phyloP scores from a whole-genome alignment of 1,140 invertebrate species.

The Metaphire vulgaris region DNA sequence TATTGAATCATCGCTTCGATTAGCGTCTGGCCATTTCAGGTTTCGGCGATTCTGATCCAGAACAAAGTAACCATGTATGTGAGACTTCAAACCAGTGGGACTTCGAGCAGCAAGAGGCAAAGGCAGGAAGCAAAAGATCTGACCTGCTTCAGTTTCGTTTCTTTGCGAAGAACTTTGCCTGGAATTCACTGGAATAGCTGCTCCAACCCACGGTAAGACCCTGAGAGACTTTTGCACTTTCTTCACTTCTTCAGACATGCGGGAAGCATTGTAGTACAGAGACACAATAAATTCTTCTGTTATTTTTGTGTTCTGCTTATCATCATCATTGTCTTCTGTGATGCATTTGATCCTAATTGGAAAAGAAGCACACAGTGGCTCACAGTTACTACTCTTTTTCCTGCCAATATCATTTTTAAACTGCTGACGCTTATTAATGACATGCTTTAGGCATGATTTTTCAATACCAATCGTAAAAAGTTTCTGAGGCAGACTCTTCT shows the following conservation, averaged over 20 bases:
- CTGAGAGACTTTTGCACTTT: neutral
- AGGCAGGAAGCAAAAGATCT: slow-evolving; percentile 28
- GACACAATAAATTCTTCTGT: slow-evolving; percentile 11
- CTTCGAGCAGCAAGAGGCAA: slow-evolving; percentile 22
- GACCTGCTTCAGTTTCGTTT: slow-evolving; percentile 13
- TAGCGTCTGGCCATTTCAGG: slow-evolving; percentile 21
- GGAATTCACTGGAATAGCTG: neutral
- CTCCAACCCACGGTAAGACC: neutral
- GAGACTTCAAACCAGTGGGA: slow-evolving; percentile 17
- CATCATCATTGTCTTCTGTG: too few species aligned
- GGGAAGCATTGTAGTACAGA: slow-evolving; percentile 6
- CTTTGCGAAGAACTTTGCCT: neutral
- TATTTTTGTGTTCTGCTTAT: too few species aligned
- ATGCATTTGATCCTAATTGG: neutral
- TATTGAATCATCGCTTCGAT: neutral
- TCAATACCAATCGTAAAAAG: neutral
- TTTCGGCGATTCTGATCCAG: slow-evolving; percentile 24
- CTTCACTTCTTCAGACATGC: neutral
- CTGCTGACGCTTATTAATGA: neutral
- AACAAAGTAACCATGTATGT: slow-evolving; percentile 27
- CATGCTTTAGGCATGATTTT: neutral
- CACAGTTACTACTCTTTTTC: neutral
- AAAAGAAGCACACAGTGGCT: neutral
- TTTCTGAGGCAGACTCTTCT: slow-evolving; percentile 24
- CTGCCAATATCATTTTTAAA: neutral